Evolutionary conservation across 2,113 vertebrate species (phyloP).

Genomic region (Lophotis ruficrista): DNA sequence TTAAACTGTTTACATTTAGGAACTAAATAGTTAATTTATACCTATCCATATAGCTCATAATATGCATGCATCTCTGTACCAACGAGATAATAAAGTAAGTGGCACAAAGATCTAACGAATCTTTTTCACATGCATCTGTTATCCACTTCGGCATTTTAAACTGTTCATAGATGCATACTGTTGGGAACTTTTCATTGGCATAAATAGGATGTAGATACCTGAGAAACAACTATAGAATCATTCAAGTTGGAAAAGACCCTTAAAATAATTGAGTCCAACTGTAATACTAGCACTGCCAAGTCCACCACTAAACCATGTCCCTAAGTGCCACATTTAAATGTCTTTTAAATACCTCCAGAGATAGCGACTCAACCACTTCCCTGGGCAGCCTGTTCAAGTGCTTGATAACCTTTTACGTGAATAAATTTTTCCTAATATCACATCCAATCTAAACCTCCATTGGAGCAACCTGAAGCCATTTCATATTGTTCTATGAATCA

Average conservation of each 20-base stretch:
- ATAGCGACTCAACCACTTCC: background rate
- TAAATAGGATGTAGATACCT: background rate
- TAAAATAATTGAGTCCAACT: background rate
- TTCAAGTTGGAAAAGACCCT: background rate
- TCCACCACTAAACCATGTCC: background rate
- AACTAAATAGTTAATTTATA: background rate
- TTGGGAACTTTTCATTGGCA: background rate
- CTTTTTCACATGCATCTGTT: background rate
- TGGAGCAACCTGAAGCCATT: fast-evolving
- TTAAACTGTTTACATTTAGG: background rate
- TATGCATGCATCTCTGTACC: background rate
- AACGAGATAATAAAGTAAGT: background rate
- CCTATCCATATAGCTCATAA: background rate
- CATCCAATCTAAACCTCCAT: background rate
- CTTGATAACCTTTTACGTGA: background rate
- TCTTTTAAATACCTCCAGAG: background rate
- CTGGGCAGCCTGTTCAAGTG: background rate
- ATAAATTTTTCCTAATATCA: background rate
- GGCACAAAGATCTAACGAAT: background rate
- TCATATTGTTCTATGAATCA: background rate
- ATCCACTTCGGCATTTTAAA: background rate
- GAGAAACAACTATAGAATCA: background rate
- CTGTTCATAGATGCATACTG: background rate
- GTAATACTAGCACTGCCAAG: background rate
- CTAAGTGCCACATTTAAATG: fast-evolving